phyloP scores from a whole-genome alignment of 2,113 vertebrate species.

The Lamprologus sp. region DNA sequence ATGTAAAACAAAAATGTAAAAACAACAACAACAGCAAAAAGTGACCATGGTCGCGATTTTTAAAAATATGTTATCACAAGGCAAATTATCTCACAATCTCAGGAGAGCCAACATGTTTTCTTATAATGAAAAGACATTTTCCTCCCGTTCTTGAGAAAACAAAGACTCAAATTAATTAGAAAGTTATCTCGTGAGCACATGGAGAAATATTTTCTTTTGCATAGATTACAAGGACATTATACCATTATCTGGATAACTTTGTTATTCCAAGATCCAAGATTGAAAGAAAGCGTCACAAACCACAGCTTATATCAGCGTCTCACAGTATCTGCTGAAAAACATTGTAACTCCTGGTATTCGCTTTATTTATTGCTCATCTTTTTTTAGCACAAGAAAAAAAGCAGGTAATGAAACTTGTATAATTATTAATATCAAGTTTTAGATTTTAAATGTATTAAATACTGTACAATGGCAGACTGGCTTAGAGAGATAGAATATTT shows the following conservation, averaged over 20 bases:
- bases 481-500: neutral
- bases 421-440: neutral
- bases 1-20: neutral
- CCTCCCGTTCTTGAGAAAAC: neutral
- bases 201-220: neutral
- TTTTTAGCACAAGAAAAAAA: neutral
- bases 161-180: neutral
- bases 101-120: neutral
- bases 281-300: neutral
- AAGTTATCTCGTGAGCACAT: neutral
- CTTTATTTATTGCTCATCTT: neutral
- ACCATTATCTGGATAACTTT: neutral
- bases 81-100: neutral
- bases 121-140: neutral
- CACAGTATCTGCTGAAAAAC: neutral
- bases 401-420: neutral
- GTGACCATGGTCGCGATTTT: neutral
- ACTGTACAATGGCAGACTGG: neutral
- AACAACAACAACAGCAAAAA: neutral
- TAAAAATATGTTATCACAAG: neutral
- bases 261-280: neutral
- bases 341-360: neutral
- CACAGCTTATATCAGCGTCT: neutral
- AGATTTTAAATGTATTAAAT: neutral
- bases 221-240: neutral